Conservation (phyloP, 2,888 invertebrate species). For the Balanococcus diminutus region DNA sequence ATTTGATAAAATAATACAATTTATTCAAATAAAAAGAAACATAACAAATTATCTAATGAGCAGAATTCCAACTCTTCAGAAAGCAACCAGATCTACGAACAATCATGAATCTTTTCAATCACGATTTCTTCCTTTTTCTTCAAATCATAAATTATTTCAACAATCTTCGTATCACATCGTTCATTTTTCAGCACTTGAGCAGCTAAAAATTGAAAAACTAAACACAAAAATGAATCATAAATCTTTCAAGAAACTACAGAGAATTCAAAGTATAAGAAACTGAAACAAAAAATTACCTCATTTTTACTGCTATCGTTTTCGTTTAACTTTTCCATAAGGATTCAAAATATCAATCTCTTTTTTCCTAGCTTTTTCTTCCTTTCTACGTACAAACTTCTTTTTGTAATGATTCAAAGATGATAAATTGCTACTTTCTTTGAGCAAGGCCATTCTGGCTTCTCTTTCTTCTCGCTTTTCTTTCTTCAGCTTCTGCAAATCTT, state of each 20-base stretch:
- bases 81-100: no score
- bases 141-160: no score
- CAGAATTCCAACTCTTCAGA: no score
- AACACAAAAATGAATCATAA: background rate
- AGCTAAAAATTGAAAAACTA: background rate
- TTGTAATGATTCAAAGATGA: conserved; percentile 43
- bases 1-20: no score
- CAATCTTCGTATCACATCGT: no score
- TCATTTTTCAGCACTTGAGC: no score
- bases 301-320: background rate
- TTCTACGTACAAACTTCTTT: background rate
- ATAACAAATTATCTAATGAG: no score
- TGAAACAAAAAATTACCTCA: background rate
- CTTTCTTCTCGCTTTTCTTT: background rate
- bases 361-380: background rate
- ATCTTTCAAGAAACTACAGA: background rate
- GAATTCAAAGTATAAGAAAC: background rate
- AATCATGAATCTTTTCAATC: no score
- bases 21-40: no score
- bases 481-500: conserved; percentile 39
- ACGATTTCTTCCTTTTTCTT: no score
- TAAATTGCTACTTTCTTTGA: conserved; percentile 44
- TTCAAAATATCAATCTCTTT: conserved; percentile 34
- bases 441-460: background rate
- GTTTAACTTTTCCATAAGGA: conserved; percentile 43